Base-by-base conservation (phyloP, 2,888 invertebrate species). In the Synanthedon myopaeformis region DNA sequence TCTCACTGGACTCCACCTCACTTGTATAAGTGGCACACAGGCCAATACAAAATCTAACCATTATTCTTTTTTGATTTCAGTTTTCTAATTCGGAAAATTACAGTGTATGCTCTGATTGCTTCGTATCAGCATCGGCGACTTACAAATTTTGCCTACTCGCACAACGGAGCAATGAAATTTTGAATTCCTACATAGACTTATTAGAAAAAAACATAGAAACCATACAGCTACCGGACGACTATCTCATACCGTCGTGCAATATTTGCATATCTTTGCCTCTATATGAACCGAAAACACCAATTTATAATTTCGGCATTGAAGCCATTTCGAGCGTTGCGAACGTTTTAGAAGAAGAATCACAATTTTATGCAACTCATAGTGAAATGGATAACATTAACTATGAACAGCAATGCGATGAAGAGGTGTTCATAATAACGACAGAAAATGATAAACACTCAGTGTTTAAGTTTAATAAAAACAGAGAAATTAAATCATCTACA, bases 101-200 rank as follows among this genome's bases (percentile, higher is more conserved):
- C 59, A 79, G 70, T 62, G 66, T 82, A 1, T 87, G 86, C 54
- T 56, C 70, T 0, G 65, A 73, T 41, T 87, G 86, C 55, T 82
- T 82, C 50, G 59, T 63, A 19, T 59, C 64, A 14, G 80, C 84
- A 4, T 73, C 74, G 1, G 58, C 64, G 48, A 77, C 81, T 3
- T 81, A 82, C 54, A 79, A 81, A 54, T 85, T 87, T 57, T 77
- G 72, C 55, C 58, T 74, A 5, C 60, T 69, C 52, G 61, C 72
- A 0, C 72, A 72, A 59, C 58, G 65, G 1, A 80, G 70, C 54
- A 64, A 79, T 52, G 73, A 78, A 57, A 64, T 82, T 3, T 61
- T 85, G 0, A 61, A 73, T 10, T 74, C 69, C 57, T 84, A 82
- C 55, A 62, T 72, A 0, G 64, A 76, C 14, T 69, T 75, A 59